Evolutionary conservation across 2,888 invertebrate genomes (phyloP).

Genomic region (Acanthopleura granulata): DNA sequence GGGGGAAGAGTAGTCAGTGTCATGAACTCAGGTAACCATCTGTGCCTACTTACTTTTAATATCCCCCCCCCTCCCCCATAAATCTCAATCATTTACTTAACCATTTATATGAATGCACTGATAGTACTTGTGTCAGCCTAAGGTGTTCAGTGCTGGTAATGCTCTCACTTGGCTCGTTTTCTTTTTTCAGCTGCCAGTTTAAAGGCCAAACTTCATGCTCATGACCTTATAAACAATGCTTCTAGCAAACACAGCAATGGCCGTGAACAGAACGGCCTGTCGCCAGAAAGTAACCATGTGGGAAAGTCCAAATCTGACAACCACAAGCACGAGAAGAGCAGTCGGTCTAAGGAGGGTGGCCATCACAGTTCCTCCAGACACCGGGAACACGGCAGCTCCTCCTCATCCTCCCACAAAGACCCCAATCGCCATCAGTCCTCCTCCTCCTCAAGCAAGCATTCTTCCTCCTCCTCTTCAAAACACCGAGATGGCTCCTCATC

Average conservation of each 20-base stretch:
- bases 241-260: constrained; percentile 36
- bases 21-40: no score
- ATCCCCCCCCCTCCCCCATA: no score
- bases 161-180: not conserved
- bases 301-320: constrained; percentile 34
- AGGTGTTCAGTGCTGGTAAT: no score
- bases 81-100: no score
- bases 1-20: no score
- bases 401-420: constrained; percentile 37
- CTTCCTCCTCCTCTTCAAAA: constrained; percentile 36
- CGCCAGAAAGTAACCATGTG: constrained; percentile 26
- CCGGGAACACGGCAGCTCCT: constrained; percentile 25
- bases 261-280: constrained; percentile 26
- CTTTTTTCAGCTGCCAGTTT: constrained; percentile 4
- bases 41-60: no score
- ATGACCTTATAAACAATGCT: not conserved
- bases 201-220: not conserved
- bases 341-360: constrained; percentile 25
- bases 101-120: no score
- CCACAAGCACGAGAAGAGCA: constrained; percentile 34
- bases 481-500: constrained; percentile 22
- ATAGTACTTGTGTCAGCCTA: no score
- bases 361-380: constrained; percentile 21
- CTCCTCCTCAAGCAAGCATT: constrained; percentile 28
- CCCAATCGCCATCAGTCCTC: constrained; percentile 28